These are phyloP conservation scores for Phenganax marumi DNA, from an alignment of 92 coral and sea anemone genomes.

Conservation along the genomic window DNA sequence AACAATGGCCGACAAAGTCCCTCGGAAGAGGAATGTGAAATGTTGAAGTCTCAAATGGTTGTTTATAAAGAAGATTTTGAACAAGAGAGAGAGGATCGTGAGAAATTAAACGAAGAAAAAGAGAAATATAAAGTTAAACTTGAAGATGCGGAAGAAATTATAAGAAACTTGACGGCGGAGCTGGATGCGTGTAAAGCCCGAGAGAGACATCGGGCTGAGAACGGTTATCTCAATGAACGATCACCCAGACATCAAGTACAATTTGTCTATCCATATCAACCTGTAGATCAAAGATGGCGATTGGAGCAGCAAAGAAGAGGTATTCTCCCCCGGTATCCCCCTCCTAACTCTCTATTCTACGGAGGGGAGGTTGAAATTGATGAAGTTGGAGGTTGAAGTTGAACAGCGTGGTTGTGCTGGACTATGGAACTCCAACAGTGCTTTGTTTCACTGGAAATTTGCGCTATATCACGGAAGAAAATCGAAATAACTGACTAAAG, in stretches of 20 bases:
- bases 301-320: slow-evolving; percentile 88
- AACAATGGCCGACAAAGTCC: slow-evolving; percentile 46
- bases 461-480: too few species aligned
- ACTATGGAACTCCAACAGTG: too few species aligned
- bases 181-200: slow-evolving; percentile 86
- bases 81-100: slow-evolving; percentile 84
- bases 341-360: slow-evolving; percentile 77
- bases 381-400: slow-evolving; percentile 19
- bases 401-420: too few species aligned
- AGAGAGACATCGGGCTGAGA: slow-evolving; percentile 43
- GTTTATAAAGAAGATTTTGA: slow-evolving; percentile 91
- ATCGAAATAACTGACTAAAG: too few species aligned
- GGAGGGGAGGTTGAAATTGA: slow-evolving; percentile 99
- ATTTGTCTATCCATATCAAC: slow-evolving; percentile 64
- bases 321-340: slow-evolving; percentile 78
- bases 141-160: slow-evolving; percentile 78
- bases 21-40: slow-evolving; percentile 58
- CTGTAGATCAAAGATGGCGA: slow-evolving; percentile 58
- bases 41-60: slow-evolving; percentile 73
- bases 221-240: slow-evolving; percentile 26
- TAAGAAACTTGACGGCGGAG: slow-evolving; percentile 77
- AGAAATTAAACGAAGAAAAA: slow-evolving; percentile 77
- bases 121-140: slow-evolving; percentile 72
- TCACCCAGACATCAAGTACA: slow-evolving; percentile 77
- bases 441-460: too few species aligned